These are phyloP conservation scores for Nephrotoma appendiculata DNA, from an alignment of 2,888 invertebrate species.

Conservation along the genomic window DNA sequence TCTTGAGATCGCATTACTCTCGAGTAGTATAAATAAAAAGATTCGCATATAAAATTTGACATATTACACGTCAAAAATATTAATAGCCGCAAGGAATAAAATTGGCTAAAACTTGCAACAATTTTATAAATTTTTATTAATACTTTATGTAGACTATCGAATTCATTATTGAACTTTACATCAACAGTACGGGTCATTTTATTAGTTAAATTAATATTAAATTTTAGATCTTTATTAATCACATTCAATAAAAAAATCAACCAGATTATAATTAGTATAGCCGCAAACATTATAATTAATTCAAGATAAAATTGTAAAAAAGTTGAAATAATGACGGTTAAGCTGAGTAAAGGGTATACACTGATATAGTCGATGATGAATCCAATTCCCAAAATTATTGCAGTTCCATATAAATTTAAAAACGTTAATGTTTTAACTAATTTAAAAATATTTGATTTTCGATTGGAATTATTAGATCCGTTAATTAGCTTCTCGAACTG, in stretches of 20 bases:
- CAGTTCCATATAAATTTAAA: neutral
- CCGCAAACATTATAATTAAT: neutral
- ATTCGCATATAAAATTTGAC: neutral
- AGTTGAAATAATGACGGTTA: neutral
- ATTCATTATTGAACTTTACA: neutral
- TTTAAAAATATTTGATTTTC: neutral
- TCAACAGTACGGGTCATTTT: neutral
- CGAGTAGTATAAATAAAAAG: neutral
- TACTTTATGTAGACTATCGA: neutral
- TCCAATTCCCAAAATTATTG: neutral
- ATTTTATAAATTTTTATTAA: neutral
- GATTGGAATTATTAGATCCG: neutral
- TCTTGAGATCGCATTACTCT: neutral
- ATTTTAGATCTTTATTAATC: neutral
- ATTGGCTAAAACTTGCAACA: neutral
- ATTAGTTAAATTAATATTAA: neutral
- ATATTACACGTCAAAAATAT: neutral
- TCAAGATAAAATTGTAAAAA: neutral
- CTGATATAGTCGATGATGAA: neutral
- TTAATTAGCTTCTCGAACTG: neutral
- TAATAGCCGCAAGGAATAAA: neutral
- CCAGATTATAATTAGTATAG: neutral
- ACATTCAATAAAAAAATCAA: neutral
- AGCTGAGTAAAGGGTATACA: neutral
- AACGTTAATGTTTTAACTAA: neutral